Percentiles rank a stretch among this genome's conserved stretches.
These are phyloP conservation scores for Aptenodytes forsteri DNA, from an alignment of 2,113 vertebrate species.

Conservation along the genomic window DNA sequence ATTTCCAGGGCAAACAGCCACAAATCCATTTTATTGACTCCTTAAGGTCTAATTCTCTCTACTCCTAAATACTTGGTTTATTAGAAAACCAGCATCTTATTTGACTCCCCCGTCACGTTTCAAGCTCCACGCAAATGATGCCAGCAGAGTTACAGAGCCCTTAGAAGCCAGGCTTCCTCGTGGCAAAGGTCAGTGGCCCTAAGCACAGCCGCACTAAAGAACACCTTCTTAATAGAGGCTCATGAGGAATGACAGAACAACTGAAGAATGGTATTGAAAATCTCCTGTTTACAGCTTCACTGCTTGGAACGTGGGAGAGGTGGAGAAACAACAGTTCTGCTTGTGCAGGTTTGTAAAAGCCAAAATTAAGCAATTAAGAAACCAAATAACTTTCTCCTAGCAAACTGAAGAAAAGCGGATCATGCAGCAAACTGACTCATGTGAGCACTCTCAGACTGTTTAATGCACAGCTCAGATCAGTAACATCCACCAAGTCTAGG, in stretches of 20 bases:
- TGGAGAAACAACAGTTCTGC: slow-evolving; percentile 2
- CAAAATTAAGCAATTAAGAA: neutral
- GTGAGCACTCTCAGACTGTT: neutral
- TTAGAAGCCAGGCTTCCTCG: neutral
- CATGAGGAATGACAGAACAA: neutral
- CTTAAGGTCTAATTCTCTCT: neutral
- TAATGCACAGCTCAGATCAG: neutral
- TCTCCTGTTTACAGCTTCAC: neutral
- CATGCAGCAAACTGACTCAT: neutral
- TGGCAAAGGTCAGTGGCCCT: neutral
- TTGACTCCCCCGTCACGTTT: neutral
- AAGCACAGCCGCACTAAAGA: neutral
- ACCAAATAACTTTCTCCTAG: neutral
- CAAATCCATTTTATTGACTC: neutral
- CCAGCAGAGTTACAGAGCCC: neutral
- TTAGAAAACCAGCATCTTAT: neutral
- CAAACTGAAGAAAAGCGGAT: neutral
- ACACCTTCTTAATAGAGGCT: neutral
- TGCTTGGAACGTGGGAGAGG: neutral
- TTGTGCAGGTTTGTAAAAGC: neutral
- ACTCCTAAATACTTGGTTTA: neutral
- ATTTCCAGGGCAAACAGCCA: neutral
- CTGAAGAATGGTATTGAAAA: neutral
- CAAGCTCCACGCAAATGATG: neutral
- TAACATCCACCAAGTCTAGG: neutral